Percentiles rank a stretch among this genome's conserved stretches.
Evolutionary conservation across 2,113 vertebrate species (phyloP).

Genomic region (Prionailurus viverrinus): DNA sequence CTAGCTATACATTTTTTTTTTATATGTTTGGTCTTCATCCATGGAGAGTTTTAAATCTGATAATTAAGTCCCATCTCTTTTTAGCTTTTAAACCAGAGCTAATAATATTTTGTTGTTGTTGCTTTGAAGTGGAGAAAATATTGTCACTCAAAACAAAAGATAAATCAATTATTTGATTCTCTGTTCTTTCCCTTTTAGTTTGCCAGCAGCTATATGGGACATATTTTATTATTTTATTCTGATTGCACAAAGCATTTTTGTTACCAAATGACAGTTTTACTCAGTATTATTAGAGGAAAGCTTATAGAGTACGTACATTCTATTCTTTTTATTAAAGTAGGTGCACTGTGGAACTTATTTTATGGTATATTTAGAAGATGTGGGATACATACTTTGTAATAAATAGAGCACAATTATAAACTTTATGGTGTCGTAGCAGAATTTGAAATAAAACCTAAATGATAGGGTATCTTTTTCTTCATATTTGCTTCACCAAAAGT

Average conservation of each 20-base stretch:
- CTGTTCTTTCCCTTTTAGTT: background rate
- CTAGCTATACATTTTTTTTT: background rate
- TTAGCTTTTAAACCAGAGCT: constrained; percentile 25
- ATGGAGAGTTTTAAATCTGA: constrained; percentile 29
- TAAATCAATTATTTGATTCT: constrained; percentile 54
- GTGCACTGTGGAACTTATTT: background rate
- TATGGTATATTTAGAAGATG: constrained; percentile 36
- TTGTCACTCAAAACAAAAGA: constrained; percentile 38
- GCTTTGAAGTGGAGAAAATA: background rate
- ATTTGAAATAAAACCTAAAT: constrained; percentile 2
- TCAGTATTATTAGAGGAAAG: constrained; percentile 13
- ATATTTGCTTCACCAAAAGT: constrained; percentile 63
- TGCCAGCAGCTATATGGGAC: constrained; percentile 42
- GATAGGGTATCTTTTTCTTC: constrained; percentile 35
- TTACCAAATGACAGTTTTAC: constrained; percentile 47
- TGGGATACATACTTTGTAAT: constrained; percentile 58
- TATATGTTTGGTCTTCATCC: constrained; percentile 40
- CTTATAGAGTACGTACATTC: background rate
- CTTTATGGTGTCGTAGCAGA: constrained; percentile 63
- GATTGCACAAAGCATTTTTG: constrained; percentile 58
- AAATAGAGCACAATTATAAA: constrained; percentile 48
- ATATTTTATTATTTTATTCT: constrained; percentile 63
- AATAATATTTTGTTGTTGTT: constrained; percentile 16
- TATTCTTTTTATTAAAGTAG: constrained; percentile 73
- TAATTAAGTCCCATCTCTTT: constrained; percentile 13